Evolutionary conservation across 2,797 vertebrate genomes (phyloP).

Genomic region (Monodelphis domestica): DNA sequence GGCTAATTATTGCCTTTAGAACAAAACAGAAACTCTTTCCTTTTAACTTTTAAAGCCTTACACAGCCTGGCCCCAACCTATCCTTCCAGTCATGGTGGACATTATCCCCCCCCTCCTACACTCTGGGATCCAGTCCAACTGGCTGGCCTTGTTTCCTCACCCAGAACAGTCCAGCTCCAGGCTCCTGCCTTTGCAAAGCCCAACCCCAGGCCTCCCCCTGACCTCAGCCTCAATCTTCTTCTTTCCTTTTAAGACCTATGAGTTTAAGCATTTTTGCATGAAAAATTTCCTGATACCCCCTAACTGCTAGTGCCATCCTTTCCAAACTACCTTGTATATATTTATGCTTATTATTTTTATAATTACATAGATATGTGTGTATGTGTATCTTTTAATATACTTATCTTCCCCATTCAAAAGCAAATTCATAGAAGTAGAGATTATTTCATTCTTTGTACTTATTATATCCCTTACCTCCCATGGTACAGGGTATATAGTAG

Average conservation of each 20-base stretch:
- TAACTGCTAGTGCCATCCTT: not conserved
- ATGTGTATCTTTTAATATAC: not conserved
- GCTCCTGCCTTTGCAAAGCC: not conserved
- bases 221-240: not conserved
- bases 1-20: not conserved
- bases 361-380: not conserved
- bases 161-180: not conserved
- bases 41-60: not conserved
- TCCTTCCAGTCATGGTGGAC: not conserved
- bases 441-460: not conserved
- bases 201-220: not conserved
- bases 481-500: not conserved
- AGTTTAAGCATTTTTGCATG: conserved; percentile 1
- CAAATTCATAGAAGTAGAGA: not conserved
- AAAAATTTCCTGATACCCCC: not conserved
- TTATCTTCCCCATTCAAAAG: not conserved
- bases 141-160: not conserved
- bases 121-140: not conserved
- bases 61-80: not conserved
- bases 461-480: not conserved
- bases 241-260: conserved; percentile 40
- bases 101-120: not conserved
- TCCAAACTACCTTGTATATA: not conserved
- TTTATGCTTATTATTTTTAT: not conserved
- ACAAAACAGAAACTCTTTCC: not conserved